phyloP scores from a whole-genome alignment of 2,888 invertebrate species.

The Cryptosula pallasiana region DNA sequence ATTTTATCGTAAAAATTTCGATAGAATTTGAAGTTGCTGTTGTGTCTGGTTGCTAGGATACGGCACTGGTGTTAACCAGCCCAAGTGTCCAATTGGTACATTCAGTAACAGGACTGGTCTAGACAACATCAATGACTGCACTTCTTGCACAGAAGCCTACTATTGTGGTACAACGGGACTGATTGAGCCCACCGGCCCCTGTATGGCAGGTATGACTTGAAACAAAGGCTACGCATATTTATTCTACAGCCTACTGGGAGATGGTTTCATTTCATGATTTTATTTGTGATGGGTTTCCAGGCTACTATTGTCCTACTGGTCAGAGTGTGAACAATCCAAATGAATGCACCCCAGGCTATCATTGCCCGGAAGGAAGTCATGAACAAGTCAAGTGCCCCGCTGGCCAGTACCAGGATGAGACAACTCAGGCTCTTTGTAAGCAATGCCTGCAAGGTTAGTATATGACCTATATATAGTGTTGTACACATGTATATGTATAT shows the following conservation, averaged over 20 bases:
- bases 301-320: slow-evolving; percentile 49
- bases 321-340: slow-evolving; percentile 39
- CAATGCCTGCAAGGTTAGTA: slow-evolving; percentile 38
- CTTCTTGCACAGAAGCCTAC: slow-evolving; percentile 37
- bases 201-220: slow-evolving; percentile 36
- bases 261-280: too few relatives aligned
- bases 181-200: slow-evolving; percentile 39
- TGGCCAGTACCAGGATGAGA: slow-evolving; percentile 45
- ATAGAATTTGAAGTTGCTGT: background rate
- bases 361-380: slow-evolving; percentile 41
- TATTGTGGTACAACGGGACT: slow-evolving; percentile 41
- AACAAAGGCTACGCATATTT: too few relatives aligned
- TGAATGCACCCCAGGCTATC: slow-evolving; percentile 40
- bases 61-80: slow-evolving; percentile 35
- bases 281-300: too few relatives aligned
- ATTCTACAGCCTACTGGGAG: too few relatives aligned
- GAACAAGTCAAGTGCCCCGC: slow-evolving; percentile 39
- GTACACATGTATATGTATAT: too few relatives aligned
- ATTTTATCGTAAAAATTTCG: too few relatives aligned
- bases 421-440: slow-evolving; percentile 40
- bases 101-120: slow-evolving; percentile 43
- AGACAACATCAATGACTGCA: slow-evolving; percentile 35
- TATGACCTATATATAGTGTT: background rate
- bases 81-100: slow-evolving; percentile 41
- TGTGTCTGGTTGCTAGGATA: slow-evolving; percentile 28